Evolutionary conservation across 1,140 invertebrate genomes (phyloP).

Genomic region (Acromyrmex echinatior): DNA sequence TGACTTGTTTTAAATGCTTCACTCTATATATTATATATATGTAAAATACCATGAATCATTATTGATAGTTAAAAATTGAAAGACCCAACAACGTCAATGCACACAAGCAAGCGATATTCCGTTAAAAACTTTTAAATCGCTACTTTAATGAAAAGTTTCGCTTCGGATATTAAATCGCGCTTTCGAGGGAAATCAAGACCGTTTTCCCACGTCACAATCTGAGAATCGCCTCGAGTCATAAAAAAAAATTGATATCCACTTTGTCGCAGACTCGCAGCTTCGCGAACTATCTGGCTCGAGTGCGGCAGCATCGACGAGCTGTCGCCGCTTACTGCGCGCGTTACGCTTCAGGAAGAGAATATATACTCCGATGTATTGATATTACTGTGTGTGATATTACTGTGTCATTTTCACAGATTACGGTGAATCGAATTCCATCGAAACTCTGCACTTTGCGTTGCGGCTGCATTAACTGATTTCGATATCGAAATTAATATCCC

Average conservation of each 20-base stretch:
- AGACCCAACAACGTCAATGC: background rate
- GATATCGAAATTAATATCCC: constrained; percentile 63
- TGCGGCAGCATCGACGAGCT: background rate
- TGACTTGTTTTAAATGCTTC: no score
- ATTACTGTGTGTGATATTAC: constrained; percentile 27
- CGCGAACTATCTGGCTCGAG: constrained; percentile 18
- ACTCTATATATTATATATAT: background rate
- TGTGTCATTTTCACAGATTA: constrained; percentile 42
- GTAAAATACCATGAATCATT: background rate
- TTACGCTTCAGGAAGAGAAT: background rate
- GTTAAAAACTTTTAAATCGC: background rate
- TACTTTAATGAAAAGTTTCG: constrained; percentile 20
- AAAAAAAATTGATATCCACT: constrained; percentile 54
- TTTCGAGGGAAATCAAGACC: constrained; percentile 21
- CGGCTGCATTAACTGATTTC: constrained; percentile 57
- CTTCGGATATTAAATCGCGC: constrained; percentile 43
- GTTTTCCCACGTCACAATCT: constrained; percentile 2
- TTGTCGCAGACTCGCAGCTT: background rate
- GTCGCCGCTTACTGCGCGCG: background rate
- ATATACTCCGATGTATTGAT: background rate
- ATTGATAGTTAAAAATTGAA: background rate
- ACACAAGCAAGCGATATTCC: background rate
- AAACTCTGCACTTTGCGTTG: constrained; percentile 37
- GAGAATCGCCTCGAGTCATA: constrained; percentile 42
- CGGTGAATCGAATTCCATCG: constrained; percentile 46